These are phyloP conservation scores for Callimorpha dominula DNA, from an alignment of 2,888 invertebrate genomes.

Conservation along the genomic window DNA sequence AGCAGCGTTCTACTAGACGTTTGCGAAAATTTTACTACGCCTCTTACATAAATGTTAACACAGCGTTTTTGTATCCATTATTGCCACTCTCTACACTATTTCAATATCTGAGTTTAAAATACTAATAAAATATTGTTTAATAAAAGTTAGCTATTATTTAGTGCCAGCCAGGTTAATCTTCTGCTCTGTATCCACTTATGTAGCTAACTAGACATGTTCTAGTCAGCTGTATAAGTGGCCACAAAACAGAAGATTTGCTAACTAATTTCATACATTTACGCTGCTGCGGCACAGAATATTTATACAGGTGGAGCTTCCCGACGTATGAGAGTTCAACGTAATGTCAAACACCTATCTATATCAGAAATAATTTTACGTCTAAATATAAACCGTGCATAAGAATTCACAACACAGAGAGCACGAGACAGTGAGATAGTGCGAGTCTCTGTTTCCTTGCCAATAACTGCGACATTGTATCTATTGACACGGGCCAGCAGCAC, in stretches of 20 bases:
- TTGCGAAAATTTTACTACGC: not conserved
- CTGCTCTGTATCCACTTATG: not conserved
- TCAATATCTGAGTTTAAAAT: too few species aligned
- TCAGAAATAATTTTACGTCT: conserved; percentile 85
- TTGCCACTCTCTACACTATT: too few species aligned
- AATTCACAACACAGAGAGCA: conserved; percentile 86
- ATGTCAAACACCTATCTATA: conserved; percentile 87
- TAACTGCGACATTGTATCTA: conserved; percentile 85
- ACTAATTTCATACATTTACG: conserved; percentile 45
- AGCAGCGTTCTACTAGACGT: not conserved
- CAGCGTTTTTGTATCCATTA: not conserved
- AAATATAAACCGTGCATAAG: conserved; percentile 86
- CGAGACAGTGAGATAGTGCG: conserved; percentile 86
- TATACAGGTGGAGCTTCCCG: conserved; percentile 84
- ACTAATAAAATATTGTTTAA: too few species aligned
- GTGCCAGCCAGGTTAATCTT: not conserved
- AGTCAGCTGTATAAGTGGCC: not conserved
- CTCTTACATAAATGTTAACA: not conserved
- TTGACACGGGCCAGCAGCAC: conserved; percentile 79
- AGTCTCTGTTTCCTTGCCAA: conserved; percentile 85
- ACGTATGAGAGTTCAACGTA: conserved; percentile 87
- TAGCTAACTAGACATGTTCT: not conserved
- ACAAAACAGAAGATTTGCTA: conserved; percentile 24
- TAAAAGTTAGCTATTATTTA: not conserved
- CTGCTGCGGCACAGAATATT: conserved; percentile 68